A percentile compares a stretch with the other conserved stretches of the same genome.
These are phyloP conservation scores for Tetragonula clypearis DNA, from an alignment of 1,140 invertebrate species.

Conservation along the genomic window DNA sequence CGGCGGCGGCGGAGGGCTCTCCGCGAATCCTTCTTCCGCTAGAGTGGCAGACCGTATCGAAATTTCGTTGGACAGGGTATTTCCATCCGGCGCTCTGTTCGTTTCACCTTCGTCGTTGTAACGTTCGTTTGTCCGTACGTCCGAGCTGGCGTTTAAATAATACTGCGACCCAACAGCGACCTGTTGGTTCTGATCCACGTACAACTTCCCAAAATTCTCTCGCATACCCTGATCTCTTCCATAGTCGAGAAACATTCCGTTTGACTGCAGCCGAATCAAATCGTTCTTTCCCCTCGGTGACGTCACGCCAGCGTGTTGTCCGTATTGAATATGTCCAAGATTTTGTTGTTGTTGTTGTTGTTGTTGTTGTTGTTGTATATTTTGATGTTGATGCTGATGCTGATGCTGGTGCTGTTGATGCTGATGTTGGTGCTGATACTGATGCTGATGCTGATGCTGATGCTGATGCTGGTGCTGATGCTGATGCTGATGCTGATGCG, in stretches of 20 bases:
- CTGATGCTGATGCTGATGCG: slow-evolving; percentile 23
- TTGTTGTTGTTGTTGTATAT: slow-evolving; percentile 4
- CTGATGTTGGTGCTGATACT: not conserved
- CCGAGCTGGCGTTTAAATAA: slow-evolving; percentile 69
- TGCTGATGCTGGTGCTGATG: not conserved
- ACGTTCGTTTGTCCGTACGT: slow-evolving; percentile 64
- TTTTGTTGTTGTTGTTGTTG: slow-evolving; percentile 18
- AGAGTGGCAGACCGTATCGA: slow-evolving; percentile 68
- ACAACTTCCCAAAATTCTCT: slow-evolving; percentile 60
- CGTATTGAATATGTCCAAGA: slow-evolving; percentile 56
- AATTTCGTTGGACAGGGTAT: slow-evolving; percentile 35
- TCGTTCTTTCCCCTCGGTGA: slow-evolving; percentile 22
- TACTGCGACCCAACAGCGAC: slow-evolving; percentile 55
- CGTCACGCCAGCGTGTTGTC: slow-evolving; percentile 22
- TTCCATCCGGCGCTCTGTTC: slow-evolving; percentile 65
- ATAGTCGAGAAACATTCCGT: slow-evolving; percentile 38
- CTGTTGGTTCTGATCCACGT: slow-evolving; percentile 70
- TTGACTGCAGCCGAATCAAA: slow-evolving; percentile 10
- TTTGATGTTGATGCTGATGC: slow-evolving; percentile 4
- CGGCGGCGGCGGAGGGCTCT: slow-evolving; percentile 87
- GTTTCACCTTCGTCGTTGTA: slow-evolving; percentile 63
- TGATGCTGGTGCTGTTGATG: slow-evolving; percentile 27
- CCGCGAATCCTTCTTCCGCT: slow-evolving; percentile 76
- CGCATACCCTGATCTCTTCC: slow-evolving; percentile 54
- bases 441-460: slow-evolving; percentile 27